These are phyloP conservation scores for Aphaenogaster floridana DNA, from an alignment of 1,140 invertebrate species.

Conservation along the genomic window DNA sequence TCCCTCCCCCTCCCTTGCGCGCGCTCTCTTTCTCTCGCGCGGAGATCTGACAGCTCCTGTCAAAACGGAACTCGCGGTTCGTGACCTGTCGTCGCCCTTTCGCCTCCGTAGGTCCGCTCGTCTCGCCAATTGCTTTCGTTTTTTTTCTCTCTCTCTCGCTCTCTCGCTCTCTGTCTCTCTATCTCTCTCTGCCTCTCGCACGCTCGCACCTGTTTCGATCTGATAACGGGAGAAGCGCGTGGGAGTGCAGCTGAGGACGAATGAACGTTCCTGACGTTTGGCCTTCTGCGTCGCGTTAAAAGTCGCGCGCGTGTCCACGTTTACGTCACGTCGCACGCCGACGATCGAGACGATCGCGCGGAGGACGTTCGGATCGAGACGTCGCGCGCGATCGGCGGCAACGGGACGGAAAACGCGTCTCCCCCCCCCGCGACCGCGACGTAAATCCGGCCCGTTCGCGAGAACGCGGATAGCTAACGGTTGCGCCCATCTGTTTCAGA, in stretches of 20 bases:
- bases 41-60: slow-evolving; percentile 75
- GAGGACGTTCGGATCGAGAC: neutral
- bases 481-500: slow-evolving; percentile 64
- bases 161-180: neutral
- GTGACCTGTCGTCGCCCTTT: slow-evolving; percentile 57
- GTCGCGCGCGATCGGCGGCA: neutral
- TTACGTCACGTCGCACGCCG: neutral
- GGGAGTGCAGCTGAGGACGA: neutral
- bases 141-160: neutral
- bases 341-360: neutral
- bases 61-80: slow-evolving; percentile 70
- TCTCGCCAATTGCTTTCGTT: no score
- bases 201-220: slow-evolving; percentile 29
- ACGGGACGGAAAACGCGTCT: neutral
- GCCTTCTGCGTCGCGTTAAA: slow-evolving; percentile 29
- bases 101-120: slow-evolving; percentile 17
- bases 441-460: neutral
- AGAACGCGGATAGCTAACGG: neutral
- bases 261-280: neutral
- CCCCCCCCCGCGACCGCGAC: neutral
- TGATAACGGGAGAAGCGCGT: slow-evolving; percentile 19
- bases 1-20: neutral
- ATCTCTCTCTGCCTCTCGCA: neutral
- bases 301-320: slow-evolving; percentile 18
- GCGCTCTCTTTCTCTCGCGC: slow-evolving; percentile 4